Conservation (phyloP, 2,113 vertebrate species). For the Eonycteris spelaea region DNA sequence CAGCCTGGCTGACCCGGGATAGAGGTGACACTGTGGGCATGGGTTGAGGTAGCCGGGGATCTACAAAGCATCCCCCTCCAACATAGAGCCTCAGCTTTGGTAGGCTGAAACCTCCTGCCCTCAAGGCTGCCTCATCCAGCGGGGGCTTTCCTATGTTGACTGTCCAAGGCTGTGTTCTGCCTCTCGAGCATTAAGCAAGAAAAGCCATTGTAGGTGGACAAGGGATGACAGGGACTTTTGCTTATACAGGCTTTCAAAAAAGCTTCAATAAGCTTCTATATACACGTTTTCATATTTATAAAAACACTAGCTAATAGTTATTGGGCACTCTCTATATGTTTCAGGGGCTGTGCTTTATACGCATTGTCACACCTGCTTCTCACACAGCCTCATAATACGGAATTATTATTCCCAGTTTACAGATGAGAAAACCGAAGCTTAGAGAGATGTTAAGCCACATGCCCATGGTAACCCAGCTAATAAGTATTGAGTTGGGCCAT, state of each 20-base stretch:
- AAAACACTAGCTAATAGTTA: slow-evolving; percentile 13
- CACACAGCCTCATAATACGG: neutral
- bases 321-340: neutral
- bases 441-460: neutral
- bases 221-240: neutral
- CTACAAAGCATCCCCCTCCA: neutral
- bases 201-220: neutral
- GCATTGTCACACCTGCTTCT: neutral
- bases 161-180: neutral
- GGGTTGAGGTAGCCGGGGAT: slow-evolving; percentile 1
- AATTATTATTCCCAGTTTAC: slow-evolving; percentile 35
- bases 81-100: neutral
- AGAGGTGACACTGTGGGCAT: slow-evolving; percentile 26
- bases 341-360: neutral
- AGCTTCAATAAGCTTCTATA: slow-evolving; percentile 3
- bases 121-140: neutral
- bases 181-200: neutral
- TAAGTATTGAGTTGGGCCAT: neutral
- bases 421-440: slow-evolving; percentile 54
- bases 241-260: neutral
- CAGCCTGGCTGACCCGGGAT: slow-evolving; percentile 51
- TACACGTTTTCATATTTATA: neutral
- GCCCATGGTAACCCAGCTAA: neutral
- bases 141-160: neutral
- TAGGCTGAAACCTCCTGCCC: neutral